phyloP scores from a whole-genome alignment of 2,888 invertebrate genomes.

The Cheilosia urbana region DNA sequence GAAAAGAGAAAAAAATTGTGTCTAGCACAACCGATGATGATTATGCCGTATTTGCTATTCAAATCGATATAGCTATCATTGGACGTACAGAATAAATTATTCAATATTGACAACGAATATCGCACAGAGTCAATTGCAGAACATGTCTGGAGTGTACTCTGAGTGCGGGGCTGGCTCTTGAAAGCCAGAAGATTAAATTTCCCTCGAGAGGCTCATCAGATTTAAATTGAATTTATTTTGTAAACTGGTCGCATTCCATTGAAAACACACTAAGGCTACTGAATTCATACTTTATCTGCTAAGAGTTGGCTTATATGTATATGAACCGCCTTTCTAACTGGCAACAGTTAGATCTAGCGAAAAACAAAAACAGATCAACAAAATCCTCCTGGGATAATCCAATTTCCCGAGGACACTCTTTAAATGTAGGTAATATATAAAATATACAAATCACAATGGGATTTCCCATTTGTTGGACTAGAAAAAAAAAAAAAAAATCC shows the following conservation, averaged over 20 bases:
- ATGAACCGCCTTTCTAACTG: neutral
- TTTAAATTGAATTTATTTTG: conserved; percentile 16
- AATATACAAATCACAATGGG: conserved; percentile 37
- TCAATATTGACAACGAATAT: conserved; percentile 24
- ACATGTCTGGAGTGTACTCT: neutral
- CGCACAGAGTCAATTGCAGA: conserved; percentile 2
- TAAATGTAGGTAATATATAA: conserved; percentile 31
- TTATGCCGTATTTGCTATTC: conserved; percentile 37
- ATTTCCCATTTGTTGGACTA: conserved; percentile 40
- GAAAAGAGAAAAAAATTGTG: conserved; percentile 3
- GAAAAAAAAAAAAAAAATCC: conserved; percentile 21
- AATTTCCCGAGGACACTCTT: conserved; percentile 15
- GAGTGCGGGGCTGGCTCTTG: conserved; percentile 3
- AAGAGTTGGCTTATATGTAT: too few relatives aligned
- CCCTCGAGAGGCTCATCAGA: neutral
- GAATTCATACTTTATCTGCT: neutral
- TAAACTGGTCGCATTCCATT: neutral
- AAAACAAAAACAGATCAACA: conserved; percentile 4
- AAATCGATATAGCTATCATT: conserved; percentile 38
- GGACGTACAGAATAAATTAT: conserved; percentile 30
- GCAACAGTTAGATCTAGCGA: neutral
- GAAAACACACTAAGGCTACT: neutral
- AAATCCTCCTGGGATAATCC: conserved; percentile 1
- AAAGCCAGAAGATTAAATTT: conserved; percentile 22
- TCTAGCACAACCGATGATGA: conserved; percentile 18